Base-by-base conservation (phyloP, 1,140 invertebrate species). In the Bombus pyrosoma region DNA sequence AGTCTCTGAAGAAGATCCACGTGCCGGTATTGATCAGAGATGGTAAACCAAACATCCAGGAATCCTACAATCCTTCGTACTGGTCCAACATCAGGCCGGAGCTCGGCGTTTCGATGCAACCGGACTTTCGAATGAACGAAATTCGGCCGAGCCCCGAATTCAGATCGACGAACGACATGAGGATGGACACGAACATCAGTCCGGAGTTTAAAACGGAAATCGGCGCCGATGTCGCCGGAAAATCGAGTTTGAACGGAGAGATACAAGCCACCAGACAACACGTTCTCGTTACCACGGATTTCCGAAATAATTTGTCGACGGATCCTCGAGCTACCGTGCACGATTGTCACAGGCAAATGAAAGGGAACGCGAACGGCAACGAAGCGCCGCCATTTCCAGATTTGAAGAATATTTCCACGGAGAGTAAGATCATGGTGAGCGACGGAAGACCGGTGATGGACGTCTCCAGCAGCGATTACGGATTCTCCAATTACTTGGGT, bases 21-120 rank as follows among this genome's bases (percentile, higher is more conserved):
- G 98, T 99, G 0, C 98, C 98, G 91, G 97, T 99, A 0, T 94
- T 99, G 37, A 98, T 99, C 3, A 97, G 98, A 83, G 97, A 98
- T 86, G 97, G 98, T 82, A 96, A 96, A 91, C 94, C 96, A 22
- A 94, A 93, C 41, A 43, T 89, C 1, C 93, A 93, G 10, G 94
- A 95, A 0, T 32, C 91, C 0, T 94, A 94, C 87, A 93, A 91
- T 43, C 77, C 91, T 0, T 69, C 94, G 4, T 95, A 94, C 62
- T 95, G 95, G 95, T 86, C 93, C 9, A 93, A 90, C 73, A 91
- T 94, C 12, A 90, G 93, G 59, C 84, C 91, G 0, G 94, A 95
- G 39, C 13, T 93, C 10, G 90, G 80, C 39, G 83, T 91, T 2
- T 39, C 74, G 39, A 87, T 91, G 68, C 93, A 92, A 37, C 57